Conservation (phyloP, 2,888 invertebrate genomes). For the Deilephila elpenor region DNA sequence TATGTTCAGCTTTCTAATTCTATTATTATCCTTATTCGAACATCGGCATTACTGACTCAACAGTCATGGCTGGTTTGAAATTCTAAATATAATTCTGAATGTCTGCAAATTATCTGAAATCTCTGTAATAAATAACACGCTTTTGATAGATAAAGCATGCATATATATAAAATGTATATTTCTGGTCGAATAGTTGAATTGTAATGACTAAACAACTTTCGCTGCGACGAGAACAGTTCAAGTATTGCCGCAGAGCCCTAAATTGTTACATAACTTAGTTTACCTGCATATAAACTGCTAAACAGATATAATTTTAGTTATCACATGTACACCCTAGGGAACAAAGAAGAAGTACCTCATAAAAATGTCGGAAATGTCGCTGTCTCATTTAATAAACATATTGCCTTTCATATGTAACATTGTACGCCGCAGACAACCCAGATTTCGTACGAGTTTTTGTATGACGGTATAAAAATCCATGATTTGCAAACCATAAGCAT, state of each 20-base stretch:
- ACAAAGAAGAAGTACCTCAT: not conserved
- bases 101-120: not conserved
- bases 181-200: not conserved
- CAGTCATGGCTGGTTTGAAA: not conserved
- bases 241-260: conserved; percentile 10
- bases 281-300: not conserved
- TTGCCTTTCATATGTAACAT: conserved; percentile 12
- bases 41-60: not conserved
- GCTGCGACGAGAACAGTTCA: not conserved
- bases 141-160: not conserved
- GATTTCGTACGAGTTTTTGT: not conserved
- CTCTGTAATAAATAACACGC: not conserved
- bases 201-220: conserved; percentile 13
- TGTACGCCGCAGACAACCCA: not conserved
- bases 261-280: conserved; percentile 7
- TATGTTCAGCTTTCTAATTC: conserved; percentile 4
- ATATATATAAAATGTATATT: not conserved
- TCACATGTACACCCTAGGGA: not conserved
- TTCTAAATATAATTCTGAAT: not conserved
- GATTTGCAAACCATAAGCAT: not conserved
- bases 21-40: not conserved
- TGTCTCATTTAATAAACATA: conserved; percentile 14
- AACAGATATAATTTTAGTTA: conserved; percentile 8
- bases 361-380: not conserved
- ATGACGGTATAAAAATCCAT: not conserved